Conservation (phyloP, 2,888 invertebrate genomes). For the Deilephila porcellus region DNA sequence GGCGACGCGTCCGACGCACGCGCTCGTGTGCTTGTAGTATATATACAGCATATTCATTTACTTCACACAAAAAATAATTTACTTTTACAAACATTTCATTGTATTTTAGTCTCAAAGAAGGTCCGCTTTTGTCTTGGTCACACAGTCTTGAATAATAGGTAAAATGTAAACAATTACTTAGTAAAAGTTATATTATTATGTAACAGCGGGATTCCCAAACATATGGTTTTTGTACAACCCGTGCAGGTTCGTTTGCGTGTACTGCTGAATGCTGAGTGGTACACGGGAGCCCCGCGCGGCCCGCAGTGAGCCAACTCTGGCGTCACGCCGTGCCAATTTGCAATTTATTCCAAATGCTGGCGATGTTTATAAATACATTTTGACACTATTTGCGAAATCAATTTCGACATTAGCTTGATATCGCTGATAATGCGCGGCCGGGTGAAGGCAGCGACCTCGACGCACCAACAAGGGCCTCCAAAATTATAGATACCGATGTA, state of each 20-base stretch:
- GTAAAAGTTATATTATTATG: no score
- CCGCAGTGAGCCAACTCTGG: background rate
- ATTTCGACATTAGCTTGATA: conserved; percentile 25
- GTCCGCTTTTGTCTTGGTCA: no score
- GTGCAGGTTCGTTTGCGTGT: background rate
- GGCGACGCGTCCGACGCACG: background rate
- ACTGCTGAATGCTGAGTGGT: background rate
- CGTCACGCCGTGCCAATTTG: conserved; percentile 13
- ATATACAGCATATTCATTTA: no score
- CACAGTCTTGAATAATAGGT: no score
- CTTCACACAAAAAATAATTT: no score
- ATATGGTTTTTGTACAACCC: background rate
- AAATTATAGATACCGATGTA: background rate
- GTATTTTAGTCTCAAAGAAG: no score
- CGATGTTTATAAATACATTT: conserved; percentile 8
- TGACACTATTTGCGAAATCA: conserved; percentile 28
- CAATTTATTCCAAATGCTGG: conserved; percentile 7
- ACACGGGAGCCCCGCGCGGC: background rate
- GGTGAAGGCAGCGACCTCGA: conserved; percentile 44
- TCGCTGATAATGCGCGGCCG: background rate
- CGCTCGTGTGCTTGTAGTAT: background rate
- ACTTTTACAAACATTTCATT: no score
- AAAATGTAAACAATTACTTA: no score
- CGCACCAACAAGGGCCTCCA: conserved; percentile 50
- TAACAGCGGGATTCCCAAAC: no score